phyloP scores from a whole-genome alignment of 1,140 invertebrate species.

The Maconellicoccus hirsutus region DNA sequence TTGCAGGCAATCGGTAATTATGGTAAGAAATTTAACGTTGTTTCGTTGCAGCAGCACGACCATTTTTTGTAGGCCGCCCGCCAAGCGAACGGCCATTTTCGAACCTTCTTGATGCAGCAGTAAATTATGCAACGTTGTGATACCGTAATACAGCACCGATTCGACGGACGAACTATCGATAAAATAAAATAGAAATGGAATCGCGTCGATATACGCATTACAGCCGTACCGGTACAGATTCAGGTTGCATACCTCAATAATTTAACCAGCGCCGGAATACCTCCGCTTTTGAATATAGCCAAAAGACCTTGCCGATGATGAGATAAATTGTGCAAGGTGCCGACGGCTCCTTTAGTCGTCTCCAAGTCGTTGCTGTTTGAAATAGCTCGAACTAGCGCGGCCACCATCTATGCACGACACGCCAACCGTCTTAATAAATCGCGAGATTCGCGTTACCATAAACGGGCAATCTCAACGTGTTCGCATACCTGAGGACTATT shows the following conservation, averaged over 20 bases:
- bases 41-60: conserved; percentile 87
- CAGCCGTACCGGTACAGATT: not conserved
- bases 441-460: too few species aligned
- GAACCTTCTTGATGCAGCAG: conserved; percentile 94
- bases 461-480: not conserved
- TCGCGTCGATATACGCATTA: too few species aligned
- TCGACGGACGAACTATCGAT: conserved; percentile 71
- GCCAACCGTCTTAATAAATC: too few species aligned
- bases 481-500: conserved; percentile 64
- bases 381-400: conserved; percentile 84
- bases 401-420: conserved; percentile 60
- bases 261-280: conserved; percentile 93
- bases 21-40: conserved; percentile 94
- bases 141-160: conserved; percentile 94
- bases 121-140: conserved; percentile 95
- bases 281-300: conserved; percentile 96
- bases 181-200: conserved; percentile 12
- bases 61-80: conserved; percentile 96
- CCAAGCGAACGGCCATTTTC: conserved; percentile 92
- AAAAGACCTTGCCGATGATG: conserved; percentile 91
- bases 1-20: conserved; percentile 96
- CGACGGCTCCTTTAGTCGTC: conserved; percentile 88
- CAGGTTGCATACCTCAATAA: conserved; percentile 47
- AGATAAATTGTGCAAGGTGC: conserved; percentile 93
- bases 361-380: conserved; percentile 92